Evolutionary conservation across 1,140 invertebrate species (phyloP), one percentile per base, ranked within the genome.

Genomic region (Drosophila subpulchrella): DNA sequence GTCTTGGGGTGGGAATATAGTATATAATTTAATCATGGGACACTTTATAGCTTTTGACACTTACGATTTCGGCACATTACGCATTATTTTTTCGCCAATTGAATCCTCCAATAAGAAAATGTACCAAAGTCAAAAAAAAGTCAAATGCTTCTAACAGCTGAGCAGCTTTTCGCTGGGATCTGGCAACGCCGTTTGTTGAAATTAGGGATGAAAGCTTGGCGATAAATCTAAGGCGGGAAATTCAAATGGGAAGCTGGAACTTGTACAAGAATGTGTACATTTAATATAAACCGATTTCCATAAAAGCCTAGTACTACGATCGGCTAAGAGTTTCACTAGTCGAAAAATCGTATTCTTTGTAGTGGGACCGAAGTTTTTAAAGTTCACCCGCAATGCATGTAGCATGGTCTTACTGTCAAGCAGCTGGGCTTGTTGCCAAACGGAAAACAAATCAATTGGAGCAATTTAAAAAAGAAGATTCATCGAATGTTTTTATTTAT

Each of bases 41-140:
- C 50, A 13, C 6, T 24, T 20, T 20, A 20, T 20, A 20, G 20
- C 20, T 0, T 58, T 51, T 24, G 4, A 24, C 17, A 74, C 80
- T 63, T 54, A 91, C 90, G 80, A 82, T 85, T 91, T 91, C 75
- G 90, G 90, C 72, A 74, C 78, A 74, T 88, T 86, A 78, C 86
- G 88, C 90, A 91, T 91, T 36, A 59, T 83, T 53, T 11, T 6
- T 42, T 71, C 34, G 27, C 8, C 42, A 46, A 46, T 20, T 80
- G 67, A 41, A 12, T 20, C 11, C 20, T 68, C 60, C 15, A 71
- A 56, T 50, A 68, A 24, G 60, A 73, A 80, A 81, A 68, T 72
- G 60, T 89, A 84, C 79, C 83, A 80, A 83, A 72, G 63, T 80
- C 77, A 84, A 81, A 48, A 73, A 88, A 89, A 88, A 88, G 84